A percentile compares a stretch with the other conserved stretches of the same genome.
Conservation (phyloP, 2,113 vertebrate species). For the Poeciliopsis occidentalis region DNA sequence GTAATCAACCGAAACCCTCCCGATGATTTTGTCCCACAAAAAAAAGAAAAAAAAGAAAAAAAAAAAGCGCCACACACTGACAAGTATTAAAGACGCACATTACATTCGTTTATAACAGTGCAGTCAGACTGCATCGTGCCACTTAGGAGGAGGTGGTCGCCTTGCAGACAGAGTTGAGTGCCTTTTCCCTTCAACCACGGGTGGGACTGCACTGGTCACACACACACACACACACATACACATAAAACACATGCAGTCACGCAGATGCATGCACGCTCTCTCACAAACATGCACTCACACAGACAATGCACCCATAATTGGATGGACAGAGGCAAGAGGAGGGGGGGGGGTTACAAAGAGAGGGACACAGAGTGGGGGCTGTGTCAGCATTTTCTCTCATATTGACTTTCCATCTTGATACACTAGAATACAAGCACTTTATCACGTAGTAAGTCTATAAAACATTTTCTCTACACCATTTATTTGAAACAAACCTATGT, state of each 20-base stretch:
- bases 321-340: conserved; percentile 59
- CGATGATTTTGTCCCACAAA: conserved; percentile 25
- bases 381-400: conserved; percentile 77
- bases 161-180: conserved; percentile 90
- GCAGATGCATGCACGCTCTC: conserved; percentile 59
- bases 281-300: conserved; percentile 52
- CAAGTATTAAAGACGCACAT: conserved; percentile 8
- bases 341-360: conserved; percentile 29
- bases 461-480: conserved; percentile 79
- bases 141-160: conserved; percentile 74
- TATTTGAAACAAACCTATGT: conserved; percentile 75
- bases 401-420: conserved; percentile 80
- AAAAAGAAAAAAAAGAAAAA: no score
- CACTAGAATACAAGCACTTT: conserved; percentile 84
- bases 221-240: conserved; percentile 34
- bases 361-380: conserved; percentile 71
- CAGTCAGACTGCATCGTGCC: conserved; percentile 80
- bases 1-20: conserved; percentile 30
- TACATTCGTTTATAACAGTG: conserved; percentile 57
- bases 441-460: conserved; percentile 81
- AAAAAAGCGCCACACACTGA: conserved; percentile 4
- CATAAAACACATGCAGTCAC: conserved; percentile 49
- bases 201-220: conserved; percentile 82
- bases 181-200: conserved; percentile 98
- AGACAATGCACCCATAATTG: conserved; percentile 72